These are phyloP conservation scores for Rhabdophis nuchalis DNA, from an alignment of 2,797 vertebrate genomes.

Conservation along the genomic window DNA sequence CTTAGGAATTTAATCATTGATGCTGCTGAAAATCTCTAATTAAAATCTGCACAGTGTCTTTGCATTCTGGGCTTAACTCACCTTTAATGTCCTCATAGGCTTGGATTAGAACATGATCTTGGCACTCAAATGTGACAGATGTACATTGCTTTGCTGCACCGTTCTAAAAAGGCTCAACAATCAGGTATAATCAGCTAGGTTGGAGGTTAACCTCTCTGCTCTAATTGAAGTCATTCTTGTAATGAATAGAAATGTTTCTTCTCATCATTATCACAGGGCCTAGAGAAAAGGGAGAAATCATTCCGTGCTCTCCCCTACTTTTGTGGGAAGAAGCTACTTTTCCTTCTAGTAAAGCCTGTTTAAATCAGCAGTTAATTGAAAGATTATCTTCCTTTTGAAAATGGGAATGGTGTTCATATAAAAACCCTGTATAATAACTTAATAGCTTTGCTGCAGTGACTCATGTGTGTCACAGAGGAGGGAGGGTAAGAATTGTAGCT, in stretches of 20 bases:
- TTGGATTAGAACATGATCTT: constrained; percentile 45
- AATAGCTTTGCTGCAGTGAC: constrained; percentile 60
- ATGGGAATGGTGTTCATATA: constrained; percentile 58
- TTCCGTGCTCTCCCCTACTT: neutral
- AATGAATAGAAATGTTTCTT: constrained; percentile 62
- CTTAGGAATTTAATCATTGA: constrained; percentile 70
- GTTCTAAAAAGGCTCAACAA: constrained; percentile 39
- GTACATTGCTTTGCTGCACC: constrained; percentile 34
- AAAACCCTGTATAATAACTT: constrained; percentile 65
- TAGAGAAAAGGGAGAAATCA: neutral
- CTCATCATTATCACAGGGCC: constrained; percentile 41
- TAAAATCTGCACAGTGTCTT: constrained; percentile 65
- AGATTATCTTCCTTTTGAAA: constrained; percentile 64
- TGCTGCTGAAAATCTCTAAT: constrained; percentile 67
- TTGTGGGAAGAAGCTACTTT: constrained; percentile 38
- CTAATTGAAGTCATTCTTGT: constrained; percentile 35
- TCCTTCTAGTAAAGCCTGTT: constrained; percentile 60
- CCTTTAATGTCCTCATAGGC: constrained; percentile 55
- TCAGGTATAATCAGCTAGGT: constrained; percentile 32
- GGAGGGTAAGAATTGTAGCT: neutral
- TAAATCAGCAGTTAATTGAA: constrained; percentile 68
- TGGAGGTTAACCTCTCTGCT: constrained; percentile 54
- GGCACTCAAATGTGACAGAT: constrained; percentile 21
- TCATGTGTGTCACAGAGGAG: constrained; percentile 41
- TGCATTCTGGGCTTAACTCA: constrained; percentile 59